phyloP scores from a whole-genome alignment of 2,797 vertebrate species.

The Sebastes trivittatus region DNA sequence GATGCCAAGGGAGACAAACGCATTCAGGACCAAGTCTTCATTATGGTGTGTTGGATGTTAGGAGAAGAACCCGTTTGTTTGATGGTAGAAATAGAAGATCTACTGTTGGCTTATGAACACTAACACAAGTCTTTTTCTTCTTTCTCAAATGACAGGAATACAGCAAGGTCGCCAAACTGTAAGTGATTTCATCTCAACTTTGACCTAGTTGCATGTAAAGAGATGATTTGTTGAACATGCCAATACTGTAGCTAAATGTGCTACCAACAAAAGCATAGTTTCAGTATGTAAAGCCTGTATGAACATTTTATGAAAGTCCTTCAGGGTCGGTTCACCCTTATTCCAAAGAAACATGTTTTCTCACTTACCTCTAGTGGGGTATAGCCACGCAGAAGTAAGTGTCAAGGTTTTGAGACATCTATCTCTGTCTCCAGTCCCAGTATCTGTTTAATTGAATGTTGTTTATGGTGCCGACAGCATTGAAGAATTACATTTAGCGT shows the following conservation, averaged over 20 bases:
- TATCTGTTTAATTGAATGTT: neutral
- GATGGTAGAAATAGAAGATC: neutral
- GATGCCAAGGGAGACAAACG: conserved; percentile 67
- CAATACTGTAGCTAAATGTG: neutral
- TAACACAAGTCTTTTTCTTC: neutral
- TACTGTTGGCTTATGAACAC: neutral
- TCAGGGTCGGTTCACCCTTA: neutral
- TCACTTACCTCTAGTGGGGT: neutral
- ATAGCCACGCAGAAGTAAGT: neutral
- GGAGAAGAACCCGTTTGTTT: neutral
- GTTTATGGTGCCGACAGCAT: neutral
- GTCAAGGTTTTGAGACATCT: neutral
- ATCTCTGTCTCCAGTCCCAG: neutral
- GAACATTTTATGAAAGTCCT: neutral
- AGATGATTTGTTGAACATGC: neutral
- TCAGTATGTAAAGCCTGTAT: neutral
- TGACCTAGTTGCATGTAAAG: neutral
- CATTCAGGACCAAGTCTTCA: conserved; percentile 82
- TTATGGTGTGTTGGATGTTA: conserved; percentile 67
- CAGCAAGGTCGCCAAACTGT: conserved; percentile 76
- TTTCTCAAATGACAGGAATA: conserved; percentile 76
- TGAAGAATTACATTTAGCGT: neutral
- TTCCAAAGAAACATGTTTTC: neutral
- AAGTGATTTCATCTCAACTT: conserved; percentile 51
- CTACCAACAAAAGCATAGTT: neutral